Conservation (phyloP, 2,797 vertebrate species). For the Oreonectes daqikongensis region DNA sequence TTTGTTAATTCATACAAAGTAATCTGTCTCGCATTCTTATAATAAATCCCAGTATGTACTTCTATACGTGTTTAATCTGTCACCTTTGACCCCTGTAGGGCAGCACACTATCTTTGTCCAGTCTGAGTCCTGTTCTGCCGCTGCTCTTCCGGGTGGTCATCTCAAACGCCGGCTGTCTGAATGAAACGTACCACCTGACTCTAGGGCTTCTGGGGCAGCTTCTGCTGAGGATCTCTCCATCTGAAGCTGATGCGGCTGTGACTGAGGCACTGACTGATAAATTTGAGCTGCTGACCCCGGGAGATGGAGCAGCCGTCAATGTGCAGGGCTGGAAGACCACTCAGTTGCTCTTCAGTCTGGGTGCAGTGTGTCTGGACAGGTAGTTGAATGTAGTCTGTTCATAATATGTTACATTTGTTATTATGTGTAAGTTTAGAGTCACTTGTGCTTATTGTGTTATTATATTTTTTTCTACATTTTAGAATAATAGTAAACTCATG, state of each 20-base stretch:
- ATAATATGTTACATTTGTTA: background rate
- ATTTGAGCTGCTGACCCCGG: slow-evolving; percentile 79
- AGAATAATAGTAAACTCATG: no score
- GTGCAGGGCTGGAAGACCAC: slow-evolving; percentile 92
- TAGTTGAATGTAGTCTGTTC: slow-evolving; percentile 56
- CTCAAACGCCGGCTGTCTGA: slow-evolving; percentile 93
- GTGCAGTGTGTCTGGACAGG: slow-evolving; percentile 96
- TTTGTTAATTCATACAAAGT: no score
- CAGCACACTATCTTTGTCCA: slow-evolving; percentile 78
- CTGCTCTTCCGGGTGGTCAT: slow-evolving; percentile 96
- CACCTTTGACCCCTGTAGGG: slow-evolving; percentile 69
- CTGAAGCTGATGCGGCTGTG: slow-evolving; percentile 87
- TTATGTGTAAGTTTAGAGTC: background rate
- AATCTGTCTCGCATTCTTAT: background rate
- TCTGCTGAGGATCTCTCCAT: slow-evolving; percentile 84
- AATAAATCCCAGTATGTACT: background rate
- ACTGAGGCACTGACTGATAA: slow-evolving; percentile 88
- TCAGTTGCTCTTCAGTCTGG: slow-evolving; percentile 93
- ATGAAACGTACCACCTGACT: slow-evolving; percentile 95
- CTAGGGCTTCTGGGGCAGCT: slow-evolving; percentile 94
- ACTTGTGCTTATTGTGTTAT: no score
- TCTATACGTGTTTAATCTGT: background rate
- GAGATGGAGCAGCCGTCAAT: slow-evolving; percentile 73
- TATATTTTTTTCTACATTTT: no score
- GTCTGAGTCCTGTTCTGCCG: slow-evolving; percentile 88